phyloP scores from a whole-genome alignment of 2,113 vertebrate species.

The Pandion haliaetus region DNA sequence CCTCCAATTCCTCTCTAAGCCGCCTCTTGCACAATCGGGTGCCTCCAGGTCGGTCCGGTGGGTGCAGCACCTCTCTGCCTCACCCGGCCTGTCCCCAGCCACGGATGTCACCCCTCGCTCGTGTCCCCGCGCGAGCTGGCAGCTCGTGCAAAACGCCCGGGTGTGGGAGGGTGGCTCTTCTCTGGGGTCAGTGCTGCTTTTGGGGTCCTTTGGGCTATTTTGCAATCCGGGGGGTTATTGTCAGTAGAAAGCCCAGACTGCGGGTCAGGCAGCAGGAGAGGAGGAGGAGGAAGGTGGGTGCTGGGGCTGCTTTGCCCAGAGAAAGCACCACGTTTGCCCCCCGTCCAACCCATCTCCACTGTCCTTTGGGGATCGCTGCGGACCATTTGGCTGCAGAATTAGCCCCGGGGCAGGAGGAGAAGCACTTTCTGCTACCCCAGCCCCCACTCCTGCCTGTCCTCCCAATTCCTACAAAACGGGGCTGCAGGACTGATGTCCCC shows the following conservation, averaged over 20 bases:
- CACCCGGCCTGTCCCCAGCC: neutral
- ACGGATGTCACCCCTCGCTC: neutral
- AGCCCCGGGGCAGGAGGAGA: fast-evolving
- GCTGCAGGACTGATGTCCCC: neutral
- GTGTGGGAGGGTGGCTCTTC: fast-evolving
- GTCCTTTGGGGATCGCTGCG: neutral
- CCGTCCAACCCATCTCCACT: fast-evolving
- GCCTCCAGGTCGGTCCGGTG: neutral
- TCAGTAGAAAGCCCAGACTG: neutral
- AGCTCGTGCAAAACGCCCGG: fast-evolving
- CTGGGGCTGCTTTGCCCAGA: neutral
- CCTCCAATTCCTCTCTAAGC: conserved; percentile 1
- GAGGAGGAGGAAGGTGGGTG: neutral
- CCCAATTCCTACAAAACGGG: neutral
- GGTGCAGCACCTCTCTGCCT: neutral
- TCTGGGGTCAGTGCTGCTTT: neutral
- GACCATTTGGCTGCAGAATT: neutral
- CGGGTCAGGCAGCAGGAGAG: neutral
- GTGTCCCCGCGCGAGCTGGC: fast-evolving
- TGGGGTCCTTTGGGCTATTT: neutral
- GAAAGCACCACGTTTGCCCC: neutral
- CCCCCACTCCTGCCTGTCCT: neutral
- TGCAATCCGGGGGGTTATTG: neutral
- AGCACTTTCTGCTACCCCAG: neutral
- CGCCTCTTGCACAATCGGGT: neutral